Evolutionary conservation across 2,113 vertebrate genomes (phyloP), one percentile per base, ranked within the genome.

Genomic region (Neomonachus schauinslandi): DNA sequence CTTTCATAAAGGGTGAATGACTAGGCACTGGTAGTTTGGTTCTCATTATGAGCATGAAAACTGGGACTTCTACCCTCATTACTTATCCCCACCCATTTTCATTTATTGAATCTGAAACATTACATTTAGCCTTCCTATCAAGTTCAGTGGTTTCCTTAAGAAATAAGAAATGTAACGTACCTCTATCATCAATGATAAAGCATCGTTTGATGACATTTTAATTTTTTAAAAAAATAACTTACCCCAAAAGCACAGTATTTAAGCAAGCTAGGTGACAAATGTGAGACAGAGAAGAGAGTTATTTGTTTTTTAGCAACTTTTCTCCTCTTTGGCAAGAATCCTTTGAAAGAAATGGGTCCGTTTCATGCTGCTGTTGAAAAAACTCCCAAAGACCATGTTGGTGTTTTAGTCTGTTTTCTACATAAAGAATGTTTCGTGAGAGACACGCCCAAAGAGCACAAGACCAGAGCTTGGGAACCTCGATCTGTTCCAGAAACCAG

Each of bases 401-500:
- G 82, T 92, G 85, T 94, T 8, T 5, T 94, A 96, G 94, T 82
- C 91, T 97, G 93, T 97, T 97, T 98, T 98, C 93, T 97, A 95
- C 8, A 0, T 96, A 81, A 49, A 96, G 79, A 69, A 59, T 67
- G 67, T 95, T 96, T 92, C 65, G 36, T 67, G 77, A 94, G 97
- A 95, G 98, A 98, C 98, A 98, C 98, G 46, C 98, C 98, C 98
- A 57, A 95, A 77, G 26, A 96, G 92, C 18, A 67, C 74, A 97
- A 96, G 95, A 93, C 69, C 97, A 65, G 97, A 98, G 98, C 97
- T 98, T 98, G 98, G 98, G 98, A 99, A 99, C 96, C 97, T 97
- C 94, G 36, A 74, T 92, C 88, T 59, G 63, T 98, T 99, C 99
- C 98, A 98, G 98, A 98, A 94, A 90, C 96, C 98, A 98, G 97